Conservation (phyloP, 2,113 vertebrate genomes). For the Halcyon malimbica region DNA sequence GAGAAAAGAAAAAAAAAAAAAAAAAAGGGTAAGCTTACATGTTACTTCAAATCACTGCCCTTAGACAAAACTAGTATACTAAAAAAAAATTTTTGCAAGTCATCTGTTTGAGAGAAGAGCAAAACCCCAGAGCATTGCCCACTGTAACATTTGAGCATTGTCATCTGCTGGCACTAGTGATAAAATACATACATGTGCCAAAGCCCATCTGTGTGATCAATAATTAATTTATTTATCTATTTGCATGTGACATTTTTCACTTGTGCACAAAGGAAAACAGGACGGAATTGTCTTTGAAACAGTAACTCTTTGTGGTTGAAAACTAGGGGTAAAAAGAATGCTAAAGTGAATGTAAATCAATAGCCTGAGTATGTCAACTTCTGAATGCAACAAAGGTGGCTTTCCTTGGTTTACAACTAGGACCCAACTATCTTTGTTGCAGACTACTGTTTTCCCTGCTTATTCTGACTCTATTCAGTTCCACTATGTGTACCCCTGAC, state of each 20-base stretch:
- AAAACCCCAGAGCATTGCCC: neutral
- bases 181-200: neutral
- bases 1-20: accelerated
- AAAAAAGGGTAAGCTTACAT: neutral
- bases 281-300: neutral
- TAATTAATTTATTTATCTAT: neutral
- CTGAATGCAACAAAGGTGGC: neutral
- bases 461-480: neutral
- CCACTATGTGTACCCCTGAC: neutral
- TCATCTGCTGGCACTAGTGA: neutral
- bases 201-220: neutral
- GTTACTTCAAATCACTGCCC: neutral
- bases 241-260: neutral
- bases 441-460: neutral
- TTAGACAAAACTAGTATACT: neutral
- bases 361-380: neutral
- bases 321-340: neutral
- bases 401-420: neutral
- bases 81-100: neutral
- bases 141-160: neutral
- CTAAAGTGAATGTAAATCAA: neutral
- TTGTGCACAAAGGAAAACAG: neutral
- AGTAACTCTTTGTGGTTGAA: neutral
- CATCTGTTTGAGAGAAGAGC: neutral
- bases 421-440: neutral